Evolutionary conservation across 2,888 invertebrate genomes (phyloP), one percentile per base, ranked within the genome.

Genomic region (Machimus rusticus): DNA sequence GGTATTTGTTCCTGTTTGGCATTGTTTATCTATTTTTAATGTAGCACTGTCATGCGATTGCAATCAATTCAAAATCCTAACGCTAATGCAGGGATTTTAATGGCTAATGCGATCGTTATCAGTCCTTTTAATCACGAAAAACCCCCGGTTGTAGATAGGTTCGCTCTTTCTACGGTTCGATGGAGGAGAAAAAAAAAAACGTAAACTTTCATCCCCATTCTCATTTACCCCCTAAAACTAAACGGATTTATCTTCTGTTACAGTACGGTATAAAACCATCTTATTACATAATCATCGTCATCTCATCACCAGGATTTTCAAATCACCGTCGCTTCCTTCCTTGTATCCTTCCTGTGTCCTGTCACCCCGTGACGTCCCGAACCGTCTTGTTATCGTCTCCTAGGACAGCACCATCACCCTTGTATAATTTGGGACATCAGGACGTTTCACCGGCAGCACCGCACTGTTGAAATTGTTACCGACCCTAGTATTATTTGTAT

Each of bases 81-180:
- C 86, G 55, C 79, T 86, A 86, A 86, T 86, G 86, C 78, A 86
- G 43, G 78, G 86, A 86, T 86, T 86, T 78, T 79, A 57, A 78
- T 55, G 78, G 86, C 78, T 86, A 86, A 86, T 86, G 86, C 57
- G 86, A 86, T 86, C 66, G 86, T 86, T 86, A 86, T 86, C 86
- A 86, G 31, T 57, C 66, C 78, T 86, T 86, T 86, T 78, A 86
- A 86, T 78, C 78, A 86, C 57, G 12, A n/a, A 66, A 66, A n/a
- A n/a, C n/a, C 66, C 86, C 51, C 34, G 46, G n/a, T n/a, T 55
- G 8, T 28, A 66, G 43, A 43, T n/a, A 55, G 31, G n/a, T 34
- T 57, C 57, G 31, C 82, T n/a, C 31, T 37, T 37, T 19, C 57
- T 57, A 2, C 4, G 31, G 28, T 6, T n/a, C 28, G 16, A 31